Conservation (phyloP, 2,888 invertebrate genomes). For the Xanthia togata region DNA sequence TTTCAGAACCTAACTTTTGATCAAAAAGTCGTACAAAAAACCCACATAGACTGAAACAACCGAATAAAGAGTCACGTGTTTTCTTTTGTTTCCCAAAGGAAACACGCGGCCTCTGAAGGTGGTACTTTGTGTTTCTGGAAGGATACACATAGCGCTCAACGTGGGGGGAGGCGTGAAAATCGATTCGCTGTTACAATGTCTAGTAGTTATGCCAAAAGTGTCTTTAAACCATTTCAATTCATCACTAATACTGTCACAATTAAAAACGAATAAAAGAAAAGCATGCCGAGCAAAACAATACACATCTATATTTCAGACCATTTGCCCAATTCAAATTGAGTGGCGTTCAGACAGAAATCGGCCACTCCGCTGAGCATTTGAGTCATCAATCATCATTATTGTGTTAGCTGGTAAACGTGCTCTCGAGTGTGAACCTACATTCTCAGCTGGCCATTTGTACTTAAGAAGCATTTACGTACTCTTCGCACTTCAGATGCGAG, state of each 20-base stretch:
- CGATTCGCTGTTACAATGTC: too few species aligned
- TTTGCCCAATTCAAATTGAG: conserved; percentile 23
- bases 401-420: conserved; percentile 37
- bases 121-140: too few species aligned
- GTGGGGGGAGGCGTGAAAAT: too few species aligned
- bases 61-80: too few species aligned
- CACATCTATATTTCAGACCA: neutral
- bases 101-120: too few species aligned
- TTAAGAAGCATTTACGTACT: conserved; percentile 6
- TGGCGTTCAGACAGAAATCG: conserved; percentile 37
- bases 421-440: conserved; percentile 21
- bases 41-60: too few species aligned
- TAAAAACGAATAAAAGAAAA: neutral
- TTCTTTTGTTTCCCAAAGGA: too few species aligned
- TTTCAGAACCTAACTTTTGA: too few species aligned
- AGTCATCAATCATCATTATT: conserved; percentile 52
- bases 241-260: neutral
- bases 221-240: neutral
- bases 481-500: neutral
- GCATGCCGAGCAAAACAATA: neutral
- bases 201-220: neutral
- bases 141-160: too few species aligned
- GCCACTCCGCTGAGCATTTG: conserved; percentile 33
- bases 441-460: conserved; percentile 24
- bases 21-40: too few species aligned